Conservation (phyloP, 1,140 invertebrate species). For the Micrasema minimum region DNA sequence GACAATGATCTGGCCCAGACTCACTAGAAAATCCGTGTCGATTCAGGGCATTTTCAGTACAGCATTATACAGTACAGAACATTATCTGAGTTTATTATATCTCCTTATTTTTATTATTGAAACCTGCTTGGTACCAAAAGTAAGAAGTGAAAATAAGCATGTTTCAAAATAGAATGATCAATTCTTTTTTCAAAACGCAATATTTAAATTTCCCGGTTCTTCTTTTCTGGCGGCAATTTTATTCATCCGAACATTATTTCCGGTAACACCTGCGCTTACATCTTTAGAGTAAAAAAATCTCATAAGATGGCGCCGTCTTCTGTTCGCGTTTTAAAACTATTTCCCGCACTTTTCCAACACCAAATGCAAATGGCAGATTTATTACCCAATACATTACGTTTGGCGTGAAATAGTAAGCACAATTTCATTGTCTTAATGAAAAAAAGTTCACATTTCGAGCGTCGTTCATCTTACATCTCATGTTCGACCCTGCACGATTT, state of each 20-base stretch:
- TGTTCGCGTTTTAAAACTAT: constrained; percentile 47
- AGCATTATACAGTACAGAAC: too few relatives aligned
- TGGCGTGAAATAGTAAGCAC: constrained; percentile 23
- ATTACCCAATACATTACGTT: constrained; percentile 31
- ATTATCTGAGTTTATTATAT: too few relatives aligned
- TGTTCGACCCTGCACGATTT: too few relatives aligned
- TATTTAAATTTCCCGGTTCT: too few relatives aligned
- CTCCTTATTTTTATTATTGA: too few relatives aligned
- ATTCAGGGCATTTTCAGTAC: too few relatives aligned
- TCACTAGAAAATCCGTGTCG: too few relatives aligned
- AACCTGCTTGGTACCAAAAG: too few relatives aligned
- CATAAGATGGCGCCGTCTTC: constrained; percentile 44
- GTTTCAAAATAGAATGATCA: too few relatives aligned
- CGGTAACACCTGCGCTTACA: constrained; percentile 48
- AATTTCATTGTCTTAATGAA: constrained; percentile 14
- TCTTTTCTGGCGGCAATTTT: constrained; percentile 43
- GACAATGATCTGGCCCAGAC: too few relatives aligned
- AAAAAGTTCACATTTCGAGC: constrained; percentile 13
- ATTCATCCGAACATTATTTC: constrained; percentile 51
- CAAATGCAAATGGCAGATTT: constrained; percentile 50
- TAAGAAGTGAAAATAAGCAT: too few relatives aligned
- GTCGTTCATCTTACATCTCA: background rate
- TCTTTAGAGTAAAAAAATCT: constrained; percentile 48
- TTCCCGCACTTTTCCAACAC: constrained; percentile 29
- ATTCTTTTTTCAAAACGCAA: too few relatives aligned